These are phyloP conservation scores for Helicoverpa armigera DNA, from an alignment of 1,140 invertebrate genomes.

Conservation along the genomic window DNA sequence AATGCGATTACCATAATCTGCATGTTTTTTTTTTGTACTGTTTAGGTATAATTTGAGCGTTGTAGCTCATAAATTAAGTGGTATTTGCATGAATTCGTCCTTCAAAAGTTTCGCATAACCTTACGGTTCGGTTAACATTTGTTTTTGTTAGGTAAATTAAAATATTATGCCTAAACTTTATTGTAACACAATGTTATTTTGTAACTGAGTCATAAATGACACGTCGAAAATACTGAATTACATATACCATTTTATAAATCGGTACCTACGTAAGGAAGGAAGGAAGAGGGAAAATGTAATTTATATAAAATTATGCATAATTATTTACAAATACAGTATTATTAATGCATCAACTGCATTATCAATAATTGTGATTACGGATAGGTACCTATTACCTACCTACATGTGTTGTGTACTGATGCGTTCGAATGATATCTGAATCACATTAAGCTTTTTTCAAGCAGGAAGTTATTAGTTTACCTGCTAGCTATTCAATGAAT, in stretches of 20 bases:
- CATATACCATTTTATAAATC: not conserved
- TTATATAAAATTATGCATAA: not conserved
- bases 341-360: not conserved
- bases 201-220: not conserved
- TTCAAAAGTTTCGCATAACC: not conserved
- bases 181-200: not conserved
- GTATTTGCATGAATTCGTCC: not conserved
- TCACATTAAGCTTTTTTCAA: not conserved
- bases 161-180: not conserved
- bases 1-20: too few relatives aligned
- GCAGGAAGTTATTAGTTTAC: not conserved
- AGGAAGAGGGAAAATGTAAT: not conserved
- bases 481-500: too few relatives aligned
- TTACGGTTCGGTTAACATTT: constrained; percentile 7
- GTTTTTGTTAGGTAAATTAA: not conserved
- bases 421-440: not conserved
- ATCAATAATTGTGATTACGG: not conserved
- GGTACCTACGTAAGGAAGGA: not conserved
- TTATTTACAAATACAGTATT: not conserved
- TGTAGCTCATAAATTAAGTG: not conserved
- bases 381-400: too few relatives aligned
- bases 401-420: too few relatives aligned
- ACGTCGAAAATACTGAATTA: not conserved
- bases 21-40: not conserved
- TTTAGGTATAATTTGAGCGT: not conserved